Base-by-base conservation (phyloP, 2,113 vertebrate genomes). In the Struthidea cinerea region DNA sequence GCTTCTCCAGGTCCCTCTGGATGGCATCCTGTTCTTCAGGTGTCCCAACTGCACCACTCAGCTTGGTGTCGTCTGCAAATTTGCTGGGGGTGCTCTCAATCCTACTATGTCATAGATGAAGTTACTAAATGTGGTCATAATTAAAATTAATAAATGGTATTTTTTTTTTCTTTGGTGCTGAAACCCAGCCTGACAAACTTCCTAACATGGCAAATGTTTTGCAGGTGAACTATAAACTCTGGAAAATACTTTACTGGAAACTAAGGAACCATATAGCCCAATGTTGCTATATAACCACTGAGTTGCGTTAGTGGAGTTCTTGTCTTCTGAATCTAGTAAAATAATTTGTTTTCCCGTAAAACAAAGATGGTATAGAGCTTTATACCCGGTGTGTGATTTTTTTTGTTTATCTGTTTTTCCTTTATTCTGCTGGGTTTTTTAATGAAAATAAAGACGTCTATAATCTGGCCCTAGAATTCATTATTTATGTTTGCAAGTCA, bases 401-500 rank as follows among this genome's bases (percentile, higher is more conserved):
- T 70, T 79, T 44, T 79, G 2, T 7, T 26, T 50, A 12, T 42
- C 35, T 61, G 61, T 24, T 71, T 46, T 56, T 55, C n/a, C 23
- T 63, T 70, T 74, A 50, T 71, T 90, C 24, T 69, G 18, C 32
- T 90, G 10, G 41, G 52, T 53, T 82, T 37, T 91, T 96, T 88
- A 96, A 94, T 90, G 70, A 95, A 97, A 88, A 93, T 71, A 95
- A 94, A 85, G 42, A 94, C 89, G 57, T 87, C 9, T 11, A n/a
- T 96, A 91, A 86, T 89, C 79, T 94, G 73, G 60, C 52, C 68
- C 42, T 94, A 69, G 92, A 94, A 96, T 97, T 97, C 75, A 96
- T 97, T 98, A 92, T 93, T 76, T 84, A 24, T 97, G 96, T 97
- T 98, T 97, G 71, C 61, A 94, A 92, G 78, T 97, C 90, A 94